Evolutionary conservation across 2,888 invertebrate genomes (phyloP).

Genomic region (Oligia strigilis): DNA sequence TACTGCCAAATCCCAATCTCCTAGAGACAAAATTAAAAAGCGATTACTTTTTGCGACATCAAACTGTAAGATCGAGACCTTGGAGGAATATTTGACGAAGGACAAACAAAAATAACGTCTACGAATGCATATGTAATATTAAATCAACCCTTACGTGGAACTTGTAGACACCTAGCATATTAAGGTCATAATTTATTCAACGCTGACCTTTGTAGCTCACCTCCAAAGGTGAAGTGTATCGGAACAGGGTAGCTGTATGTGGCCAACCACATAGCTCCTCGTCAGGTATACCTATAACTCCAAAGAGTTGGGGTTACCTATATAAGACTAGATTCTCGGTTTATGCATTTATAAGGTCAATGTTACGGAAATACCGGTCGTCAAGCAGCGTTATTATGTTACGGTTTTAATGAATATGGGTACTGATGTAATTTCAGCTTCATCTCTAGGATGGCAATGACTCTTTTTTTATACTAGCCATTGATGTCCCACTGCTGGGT

Average conservation of each 20-base stretch:
- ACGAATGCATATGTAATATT: background rate
- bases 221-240: constrained; percentile 18
- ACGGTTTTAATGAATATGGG: background rate
- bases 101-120: background rate
- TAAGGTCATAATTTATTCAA: constrained; percentile 52
- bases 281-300: constrained; percentile 30
- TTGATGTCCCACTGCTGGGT: background rate
- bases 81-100: background rate
- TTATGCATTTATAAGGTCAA: constrained; percentile 29
- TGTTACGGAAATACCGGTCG: constrained; percentile 12
- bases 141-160: background rate
- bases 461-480: background rate
- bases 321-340: constrained; percentile 7
- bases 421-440: background rate
- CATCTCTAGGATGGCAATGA: background rate
- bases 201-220: constrained; percentile 50
- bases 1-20: background rate
- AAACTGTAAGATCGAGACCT: background rate
- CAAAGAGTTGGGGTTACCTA: background rate
- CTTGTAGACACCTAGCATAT: constrained; percentile 27
- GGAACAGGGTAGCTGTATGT: background rate
- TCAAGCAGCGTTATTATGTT: background rate
- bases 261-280: constrained; percentile 22
- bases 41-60: background rate
- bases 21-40: background rate